phyloP scores from a whole-genome alignment of 2,797 vertebrate species.

The Microctenopoma lineatum region DNA sequence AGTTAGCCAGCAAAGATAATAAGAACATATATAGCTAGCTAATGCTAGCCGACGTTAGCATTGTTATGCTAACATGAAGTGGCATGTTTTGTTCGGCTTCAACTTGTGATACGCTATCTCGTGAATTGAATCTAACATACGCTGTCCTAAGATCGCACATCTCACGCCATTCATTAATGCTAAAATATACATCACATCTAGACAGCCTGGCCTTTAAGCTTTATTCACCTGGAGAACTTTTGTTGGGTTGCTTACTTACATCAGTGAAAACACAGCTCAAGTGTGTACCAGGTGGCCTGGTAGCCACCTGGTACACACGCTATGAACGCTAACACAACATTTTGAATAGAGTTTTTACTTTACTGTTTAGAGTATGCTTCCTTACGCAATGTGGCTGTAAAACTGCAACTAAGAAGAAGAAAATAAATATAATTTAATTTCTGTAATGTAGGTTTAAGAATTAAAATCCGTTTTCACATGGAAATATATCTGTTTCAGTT shows the following conservation, averaged over 20 bases:
- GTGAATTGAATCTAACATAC: rapidly evolving
- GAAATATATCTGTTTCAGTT: neutral
- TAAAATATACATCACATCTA: neutral
- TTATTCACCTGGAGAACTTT: neutral
- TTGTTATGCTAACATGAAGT: conserved; percentile 27
- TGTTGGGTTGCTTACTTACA: too few species aligned
- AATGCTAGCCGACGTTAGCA: conserved; percentile 31
- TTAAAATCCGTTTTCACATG: too few species aligned
- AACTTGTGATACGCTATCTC: too few species aligned
- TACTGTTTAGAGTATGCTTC: too few species aligned
- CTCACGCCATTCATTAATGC: neutral
- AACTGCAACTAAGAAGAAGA: neutral
- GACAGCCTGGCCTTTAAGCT: neutral
- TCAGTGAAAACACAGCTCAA: too few species aligned
- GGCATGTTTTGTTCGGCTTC: neutral
- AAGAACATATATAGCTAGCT: neutral
- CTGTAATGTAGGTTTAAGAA: too few species aligned
- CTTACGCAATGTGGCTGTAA: neutral
- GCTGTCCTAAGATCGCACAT: neutral
- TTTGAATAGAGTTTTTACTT: too few species aligned
- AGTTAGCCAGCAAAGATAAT: neutral
- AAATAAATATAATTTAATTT: neutral
- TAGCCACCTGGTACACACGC: too few species aligned
- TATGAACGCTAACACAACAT: too few species aligned
- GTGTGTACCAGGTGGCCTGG: too few species aligned